Percentiles rank a stretch among this genome's conserved stretches.
Evolutionary conservation across 2,888 invertebrate species (phyloP).

Genomic region (Nephrotoma flavescens): DNA sequence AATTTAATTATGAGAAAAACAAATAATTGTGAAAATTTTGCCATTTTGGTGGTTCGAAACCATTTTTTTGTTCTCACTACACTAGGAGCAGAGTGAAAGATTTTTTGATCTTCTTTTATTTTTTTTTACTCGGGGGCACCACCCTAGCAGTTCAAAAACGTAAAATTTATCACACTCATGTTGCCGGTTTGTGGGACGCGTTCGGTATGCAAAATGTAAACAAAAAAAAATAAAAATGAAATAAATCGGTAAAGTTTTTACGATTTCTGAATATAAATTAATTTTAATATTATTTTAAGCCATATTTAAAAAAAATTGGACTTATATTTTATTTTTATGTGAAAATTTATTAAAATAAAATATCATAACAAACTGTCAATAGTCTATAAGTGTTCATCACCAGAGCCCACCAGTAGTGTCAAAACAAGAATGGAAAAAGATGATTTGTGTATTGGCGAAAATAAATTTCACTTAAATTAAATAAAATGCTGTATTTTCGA

Average conservation of each 20-base stretch:
- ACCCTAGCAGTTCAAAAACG: neutral
- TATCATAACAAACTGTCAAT: no score
- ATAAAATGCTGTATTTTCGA: neutral
- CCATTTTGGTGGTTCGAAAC: constrained; percentile 53
- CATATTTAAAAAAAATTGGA: neutral
- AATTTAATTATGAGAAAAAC: constrained; percentile 66
- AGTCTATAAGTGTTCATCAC: neutral
- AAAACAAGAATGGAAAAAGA: neutral
- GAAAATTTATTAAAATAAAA: no score
- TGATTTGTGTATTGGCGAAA: neutral
- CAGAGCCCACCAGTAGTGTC: neutral
- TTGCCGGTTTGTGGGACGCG: neutral
- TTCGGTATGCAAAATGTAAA: neutral
- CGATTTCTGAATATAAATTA: neutral
- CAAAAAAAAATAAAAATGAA: neutral
- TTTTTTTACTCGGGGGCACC: neutral
- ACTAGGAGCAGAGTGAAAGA: constrained; percentile 1
- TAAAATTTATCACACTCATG: neutral
- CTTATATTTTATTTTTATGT: neutral
- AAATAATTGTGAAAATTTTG: constrained; percentile 73
- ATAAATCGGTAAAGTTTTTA: neutral
- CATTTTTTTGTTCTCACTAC: constrained; percentile 11
- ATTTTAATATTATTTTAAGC: neutral
- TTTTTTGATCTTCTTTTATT: neutral
- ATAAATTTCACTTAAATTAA: neutral